Evolutionary conservation across 2,797 vertebrate species (phyloP).

Genomic region (Allobates femoralis): DNA sequence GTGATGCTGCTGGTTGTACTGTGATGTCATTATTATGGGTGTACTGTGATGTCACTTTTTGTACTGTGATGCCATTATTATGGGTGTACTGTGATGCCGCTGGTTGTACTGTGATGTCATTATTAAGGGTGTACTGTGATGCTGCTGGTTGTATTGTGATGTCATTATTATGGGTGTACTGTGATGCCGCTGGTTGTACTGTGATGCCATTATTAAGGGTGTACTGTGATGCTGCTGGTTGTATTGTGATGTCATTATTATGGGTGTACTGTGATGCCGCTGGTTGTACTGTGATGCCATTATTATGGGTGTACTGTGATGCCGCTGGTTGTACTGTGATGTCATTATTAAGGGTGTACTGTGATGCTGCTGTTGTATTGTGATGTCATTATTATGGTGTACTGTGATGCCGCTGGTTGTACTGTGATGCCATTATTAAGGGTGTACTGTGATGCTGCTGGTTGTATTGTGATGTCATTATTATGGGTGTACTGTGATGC

Average conservation of each 20-base stretch:
- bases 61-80: not conserved
- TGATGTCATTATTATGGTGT: not conserved
- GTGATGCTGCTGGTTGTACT: not conserved
- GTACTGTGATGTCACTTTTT: too few relatives aligned
- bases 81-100: not conserved
- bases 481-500: not conserved
- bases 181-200: not conserved
- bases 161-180: not conserved
- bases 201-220: not conserved
- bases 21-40: not conserved
- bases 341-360: not conserved
- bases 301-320: not conserved
- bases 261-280: not conserved
- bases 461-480: not conserved
- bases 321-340: too few relatives aligned
- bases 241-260: not conserved
- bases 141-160: not conserved
- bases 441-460: too few relatives aligned
- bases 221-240: not conserved
- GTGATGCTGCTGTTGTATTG: not conserved
- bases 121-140: not conserved
- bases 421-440: too few relatives aligned
- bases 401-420: too few relatives aligned
- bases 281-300: not conserved
- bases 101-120: too few relatives aligned